Percentiles rank a stretch among this genome's conserved stretches.
Conservation (phyloP, 2,113 vertebrate species). For the Nicator chloris region DNA sequence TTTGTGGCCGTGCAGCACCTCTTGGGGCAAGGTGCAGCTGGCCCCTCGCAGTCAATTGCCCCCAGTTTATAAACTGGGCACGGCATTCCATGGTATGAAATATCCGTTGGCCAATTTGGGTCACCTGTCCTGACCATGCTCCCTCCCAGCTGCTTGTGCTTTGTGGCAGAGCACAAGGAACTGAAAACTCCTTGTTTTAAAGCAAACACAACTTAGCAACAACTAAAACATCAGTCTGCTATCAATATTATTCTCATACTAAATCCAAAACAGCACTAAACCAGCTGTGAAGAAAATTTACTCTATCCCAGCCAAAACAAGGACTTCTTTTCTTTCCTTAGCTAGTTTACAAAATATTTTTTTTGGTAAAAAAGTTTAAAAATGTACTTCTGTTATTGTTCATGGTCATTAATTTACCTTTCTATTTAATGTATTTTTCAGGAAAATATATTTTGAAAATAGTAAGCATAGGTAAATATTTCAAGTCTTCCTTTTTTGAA, state of each 20-base stretch:
- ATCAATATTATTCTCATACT: not conserved
- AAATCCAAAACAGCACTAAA: not conserved
- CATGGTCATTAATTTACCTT: constrained; percentile 66
- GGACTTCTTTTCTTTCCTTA: not conserved
- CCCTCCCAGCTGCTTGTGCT: not conserved
- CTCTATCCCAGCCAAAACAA: not conserved
- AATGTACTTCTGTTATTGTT: constrained; percentile 68
- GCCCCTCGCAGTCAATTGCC: rapidly evolving
- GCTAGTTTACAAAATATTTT: not conserved
- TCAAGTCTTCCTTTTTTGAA: not conserved
- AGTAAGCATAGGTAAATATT: constrained; percentile 54
- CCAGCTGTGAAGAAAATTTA: not conserved
- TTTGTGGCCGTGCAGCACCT: rapidly evolving
- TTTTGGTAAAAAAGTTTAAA: constrained; percentile 53
- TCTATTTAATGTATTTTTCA: constrained; percentile 71
- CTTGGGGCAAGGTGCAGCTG: not conserved
- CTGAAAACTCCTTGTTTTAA: not conserved
- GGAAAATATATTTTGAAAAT: constrained; percentile 63
- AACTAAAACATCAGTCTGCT: not conserved
- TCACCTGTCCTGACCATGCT: not conserved
- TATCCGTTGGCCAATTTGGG: not conserved
- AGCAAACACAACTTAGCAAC: not conserved
- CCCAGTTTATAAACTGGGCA: not conserved
- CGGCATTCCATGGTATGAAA: rapidly evolving
- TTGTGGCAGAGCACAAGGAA: not conserved